A percentile compares a stretch with the other conserved stretches of the same genome.
Conservation (phyloP, 2,797 vertebrate species). For the Phoebastria nigripes region DNA sequence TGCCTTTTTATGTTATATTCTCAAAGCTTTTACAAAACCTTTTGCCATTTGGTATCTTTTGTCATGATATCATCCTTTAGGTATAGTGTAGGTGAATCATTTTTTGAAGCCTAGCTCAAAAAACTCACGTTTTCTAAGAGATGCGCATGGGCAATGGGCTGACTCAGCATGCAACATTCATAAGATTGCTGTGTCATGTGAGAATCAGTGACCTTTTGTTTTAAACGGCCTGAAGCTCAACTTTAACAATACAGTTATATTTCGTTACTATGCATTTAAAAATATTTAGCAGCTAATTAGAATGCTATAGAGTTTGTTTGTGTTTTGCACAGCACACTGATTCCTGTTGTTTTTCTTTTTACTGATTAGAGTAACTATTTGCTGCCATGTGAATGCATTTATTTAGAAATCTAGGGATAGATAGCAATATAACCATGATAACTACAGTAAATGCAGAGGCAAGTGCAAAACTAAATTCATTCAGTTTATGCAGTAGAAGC, state of each 20-base stretch:
- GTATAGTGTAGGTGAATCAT: rapidly evolving
- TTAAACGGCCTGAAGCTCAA: background rate
- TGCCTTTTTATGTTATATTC: background rate
- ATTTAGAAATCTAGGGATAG: background rate
- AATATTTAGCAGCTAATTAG: background rate
- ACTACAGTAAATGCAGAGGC: background rate
- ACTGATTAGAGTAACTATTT: background rate
- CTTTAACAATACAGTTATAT: background rate
- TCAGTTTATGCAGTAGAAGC: background rate
- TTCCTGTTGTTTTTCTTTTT: background rate
- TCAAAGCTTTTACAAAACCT: background rate
- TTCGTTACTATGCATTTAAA: background rate
- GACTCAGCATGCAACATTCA: rapidly evolving
- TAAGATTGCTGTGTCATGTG: background rate
- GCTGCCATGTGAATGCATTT: rapidly evolving
- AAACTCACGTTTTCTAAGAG: background rate
- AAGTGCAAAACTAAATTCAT: background rate
- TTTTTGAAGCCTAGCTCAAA: background rate
- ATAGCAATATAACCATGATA: background rate
- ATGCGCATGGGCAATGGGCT: background rate
- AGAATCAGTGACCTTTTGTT: background rate
- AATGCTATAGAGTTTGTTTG: background rate
- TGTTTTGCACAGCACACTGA: background rate
- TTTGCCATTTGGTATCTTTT: background rate
- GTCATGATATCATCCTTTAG: background rate